phyloP scores from a whole-genome alignment of 2,797 vertebrate genomes.

The Valencia hispanica region DNA sequence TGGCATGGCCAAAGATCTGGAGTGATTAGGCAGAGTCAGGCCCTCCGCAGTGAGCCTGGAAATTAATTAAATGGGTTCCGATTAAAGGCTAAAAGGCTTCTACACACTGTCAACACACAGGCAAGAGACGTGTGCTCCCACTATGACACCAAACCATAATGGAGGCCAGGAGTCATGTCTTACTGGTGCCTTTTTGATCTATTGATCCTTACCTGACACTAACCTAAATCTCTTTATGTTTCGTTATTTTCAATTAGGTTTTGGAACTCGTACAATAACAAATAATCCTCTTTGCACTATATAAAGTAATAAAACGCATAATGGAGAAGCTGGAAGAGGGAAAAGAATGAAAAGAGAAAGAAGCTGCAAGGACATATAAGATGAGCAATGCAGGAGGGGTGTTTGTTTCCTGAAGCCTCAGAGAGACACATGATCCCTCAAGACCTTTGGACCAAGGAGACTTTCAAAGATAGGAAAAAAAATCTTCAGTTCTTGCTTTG shows the following conservation, averaged over 20 bases:
- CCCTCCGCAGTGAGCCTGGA: conserved; percentile 59
- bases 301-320: background rate
- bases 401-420: conserved; percentile 60
- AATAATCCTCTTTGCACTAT: background rate
- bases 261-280: background rate
- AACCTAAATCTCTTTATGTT: conserved; percentile 53
- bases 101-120: conserved; percentile 49
- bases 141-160: background rate
- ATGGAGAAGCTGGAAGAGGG: background rate
- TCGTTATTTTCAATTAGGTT: conserved; percentile 20
- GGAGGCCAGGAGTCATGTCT: conserved; percentile 28
- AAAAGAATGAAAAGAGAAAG: conserved; percentile 9
- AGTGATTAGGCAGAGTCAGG: conserved; percentile 70
- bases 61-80: conserved; percentile 72
- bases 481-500: conserved; percentile 20
- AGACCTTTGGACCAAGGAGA: conserved; percentile 48
- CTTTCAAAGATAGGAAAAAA: conserved; percentile 11
- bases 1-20: conserved; percentile 64
- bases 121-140: conserved; percentile 13
- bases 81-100: conserved; percentile 66
- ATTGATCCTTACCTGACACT: conserved; percentile 48
- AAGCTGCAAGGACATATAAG: conserved; percentile 10
- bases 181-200: background rate
- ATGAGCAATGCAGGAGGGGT: conserved; percentile 25
- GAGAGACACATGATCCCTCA: conserved; percentile 60